Evolutionary conservation across 2,888 invertebrate genomes (phyloP), one percentile per base, ranked within the genome.

Genomic region (Julus scandinavius): DNA sequence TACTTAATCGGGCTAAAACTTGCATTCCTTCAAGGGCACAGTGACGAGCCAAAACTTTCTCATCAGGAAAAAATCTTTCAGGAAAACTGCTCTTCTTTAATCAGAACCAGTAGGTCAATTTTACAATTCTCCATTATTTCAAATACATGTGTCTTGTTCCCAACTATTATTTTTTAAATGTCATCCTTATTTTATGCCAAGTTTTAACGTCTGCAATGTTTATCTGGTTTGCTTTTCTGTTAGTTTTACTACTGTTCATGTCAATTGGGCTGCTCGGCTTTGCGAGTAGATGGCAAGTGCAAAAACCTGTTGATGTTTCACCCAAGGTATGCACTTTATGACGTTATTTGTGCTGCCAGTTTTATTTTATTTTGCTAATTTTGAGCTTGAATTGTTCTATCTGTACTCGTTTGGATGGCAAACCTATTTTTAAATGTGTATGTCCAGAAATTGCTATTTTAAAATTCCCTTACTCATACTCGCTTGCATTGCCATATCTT

Each of bases 211-310:
- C 3, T 54, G 20, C 50, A 29, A 6, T 54, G 6, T 45, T 50
- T 50, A 3, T 87, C 13, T 87, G 54, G 5, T n/a, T 87, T 17
- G n/a, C 38, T 58, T 17, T 87, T 54, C n/a, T 58, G 58, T 54
- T 63, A 87, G 87, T 89, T 83, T 88, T 89, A 15, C 3, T 88
- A 29, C 54, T 89, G 38, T 72, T 88, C 38, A 58, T 89, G 72
- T n/a, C 17, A 20, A 9, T 89, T 86, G 88, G 88, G 29, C 38
- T 88, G 54, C 41, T 45, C 80, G 88, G 88, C 54, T 89, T 89
- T 89, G 40, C 72, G 1, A 54, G 9, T 49, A 72, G 88, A 41
- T 83, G 83, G 83, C 20, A 88, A 13, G 54, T 50, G 45, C 84
- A 29, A 20, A 80, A 83, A 83, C 45, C 80, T 49, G 11, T 13